Percentiles rank a stretch among this genome's conserved stretches.
Conservation (phyloP, 2,797 vertebrate species). For the Muscicapa striata region DNA sequence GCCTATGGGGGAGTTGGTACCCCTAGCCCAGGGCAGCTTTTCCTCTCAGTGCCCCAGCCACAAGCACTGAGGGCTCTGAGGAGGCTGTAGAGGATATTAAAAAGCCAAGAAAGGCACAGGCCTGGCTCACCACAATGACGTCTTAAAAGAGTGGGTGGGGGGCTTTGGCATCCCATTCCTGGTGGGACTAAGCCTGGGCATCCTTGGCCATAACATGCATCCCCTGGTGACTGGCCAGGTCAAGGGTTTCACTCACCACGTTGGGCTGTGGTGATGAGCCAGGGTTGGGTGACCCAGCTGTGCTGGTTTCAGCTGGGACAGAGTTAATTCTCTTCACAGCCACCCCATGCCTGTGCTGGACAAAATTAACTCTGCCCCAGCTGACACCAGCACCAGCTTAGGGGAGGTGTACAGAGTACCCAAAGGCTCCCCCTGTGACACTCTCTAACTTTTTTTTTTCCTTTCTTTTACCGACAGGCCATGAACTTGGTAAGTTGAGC, state of each 20-base stretch:
- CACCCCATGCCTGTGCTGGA: neutral
- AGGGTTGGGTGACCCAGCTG: neutral
- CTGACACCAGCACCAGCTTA: neutral
- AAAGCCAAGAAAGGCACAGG: neutral
- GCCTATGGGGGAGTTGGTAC: neutral
- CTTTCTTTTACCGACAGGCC: slow-evolving; percentile 72
- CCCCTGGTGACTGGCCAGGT: fast-evolving
- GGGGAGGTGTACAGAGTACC: neutral
- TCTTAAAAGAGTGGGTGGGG: neutral
- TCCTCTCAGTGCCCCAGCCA: neutral
- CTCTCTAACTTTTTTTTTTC: slow-evolving; percentile 51
- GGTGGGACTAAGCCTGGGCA: neutral
- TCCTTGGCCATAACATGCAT: neutral
- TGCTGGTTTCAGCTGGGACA: neutral
- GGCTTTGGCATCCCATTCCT: neutral
- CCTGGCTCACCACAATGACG: neutral
- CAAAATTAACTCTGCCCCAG: neutral
- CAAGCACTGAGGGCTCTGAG: neutral
- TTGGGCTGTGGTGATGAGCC: neutral
- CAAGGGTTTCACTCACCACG: neutral
- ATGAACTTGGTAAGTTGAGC: slow-evolving; percentile 81
- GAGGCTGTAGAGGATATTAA: neutral
- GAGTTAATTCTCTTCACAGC: neutral
- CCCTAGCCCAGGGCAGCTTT: neutral
- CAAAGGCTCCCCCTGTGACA: fast-evolving